Base-by-base conservation (phyloP, 92 coral and sea anemone species). In the Epizoanthus fatuus region DNA sequence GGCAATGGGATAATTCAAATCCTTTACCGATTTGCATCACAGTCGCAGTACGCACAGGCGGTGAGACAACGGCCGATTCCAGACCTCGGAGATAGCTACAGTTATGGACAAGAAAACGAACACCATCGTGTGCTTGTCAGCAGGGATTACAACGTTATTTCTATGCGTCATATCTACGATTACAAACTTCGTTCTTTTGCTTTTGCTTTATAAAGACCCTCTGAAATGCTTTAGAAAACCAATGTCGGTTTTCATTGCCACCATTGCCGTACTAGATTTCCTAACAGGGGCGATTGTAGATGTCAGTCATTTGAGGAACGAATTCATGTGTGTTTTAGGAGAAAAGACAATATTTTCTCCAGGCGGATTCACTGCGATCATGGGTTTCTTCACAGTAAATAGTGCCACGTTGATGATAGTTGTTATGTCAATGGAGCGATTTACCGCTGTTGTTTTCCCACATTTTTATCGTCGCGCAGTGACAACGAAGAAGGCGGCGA, bases 141-240 rank as follows among this genome's bases (percentile, higher is more conserved):
- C 42, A 63, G 69, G 69, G 4, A 10, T 17, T 63, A 63, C 19
- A 7, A 63, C 69, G 3, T 15, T 63, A 13, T 25, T 63, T 32
- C 16, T 63, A 3, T 63, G 69, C 7, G 2, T 63, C 69, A 38
- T 38, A 63, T 17, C 69, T 7, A 63, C 69, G 3, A 19, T 25
- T 2, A 63, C 69, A 25, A 63, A 63, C 69, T 63, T 8, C 19
- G 35, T 63, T 16, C 69, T 63, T 0, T 38, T 63, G 15, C 15
- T 25, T 7, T 32, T 63, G 14, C 69, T 63, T 4, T 63, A 63
- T 35, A 63, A 63, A 63, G 69, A 63, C 69, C 69, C 69, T 6
- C 15, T 17, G 16, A 63, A 63, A 63, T 63, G 69, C 7, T 63
- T 63, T 22, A 63, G 69, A 63, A 63, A 63, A 63, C 69, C 69